Conservation (phyloP, 2,113 vertebrate species). For the Perca fluviatilis region DNA sequence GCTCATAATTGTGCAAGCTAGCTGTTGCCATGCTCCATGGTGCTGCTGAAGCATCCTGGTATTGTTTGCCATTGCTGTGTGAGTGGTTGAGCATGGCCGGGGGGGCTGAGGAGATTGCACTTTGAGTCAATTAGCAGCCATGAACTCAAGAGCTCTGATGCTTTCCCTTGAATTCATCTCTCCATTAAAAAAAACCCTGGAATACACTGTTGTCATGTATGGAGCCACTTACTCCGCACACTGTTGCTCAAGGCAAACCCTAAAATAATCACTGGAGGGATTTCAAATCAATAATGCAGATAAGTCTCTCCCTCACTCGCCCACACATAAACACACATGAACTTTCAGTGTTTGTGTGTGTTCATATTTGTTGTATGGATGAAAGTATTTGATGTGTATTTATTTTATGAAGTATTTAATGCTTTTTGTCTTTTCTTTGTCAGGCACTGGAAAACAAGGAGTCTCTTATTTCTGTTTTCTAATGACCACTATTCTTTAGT, state of each 20-base stretch:
- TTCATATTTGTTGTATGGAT: neutral
- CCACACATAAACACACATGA: conserved; percentile 31
- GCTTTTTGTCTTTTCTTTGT: neutral
- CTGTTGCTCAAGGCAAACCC: conserved; percentile 50
- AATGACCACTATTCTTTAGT: no score
- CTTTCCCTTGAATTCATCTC: conserved; percentile 51
- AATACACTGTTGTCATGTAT: conserved; percentile 59
- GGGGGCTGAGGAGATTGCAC: conserved; percentile 55
- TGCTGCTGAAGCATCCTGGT: conserved; percentile 17
- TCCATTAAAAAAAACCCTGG: conserved; percentile 45
- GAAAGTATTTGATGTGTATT: neutral
- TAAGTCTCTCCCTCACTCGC: conserved; percentile 35
- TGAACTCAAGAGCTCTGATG: conserved; percentile 51
- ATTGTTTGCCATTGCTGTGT: conserved; percentile 54
- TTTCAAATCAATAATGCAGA: conserved; percentile 67
- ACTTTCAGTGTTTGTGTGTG: neutral
- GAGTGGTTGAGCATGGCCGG: conserved; percentile 35
- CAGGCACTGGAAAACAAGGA: neutral
- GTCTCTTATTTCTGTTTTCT: neutral
- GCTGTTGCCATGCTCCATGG: conserved; percentile 32
- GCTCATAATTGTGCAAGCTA: conserved; percentile 17
- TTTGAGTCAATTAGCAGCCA: conserved; percentile 69
- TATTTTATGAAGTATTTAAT: neutral
- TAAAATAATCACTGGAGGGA: conserved; percentile 61
- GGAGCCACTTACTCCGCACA: conserved; percentile 57